Evolutionary conservation across 2,113 vertebrate species (phyloP).

Genomic region (Formicarius rufipectus): DNA sequence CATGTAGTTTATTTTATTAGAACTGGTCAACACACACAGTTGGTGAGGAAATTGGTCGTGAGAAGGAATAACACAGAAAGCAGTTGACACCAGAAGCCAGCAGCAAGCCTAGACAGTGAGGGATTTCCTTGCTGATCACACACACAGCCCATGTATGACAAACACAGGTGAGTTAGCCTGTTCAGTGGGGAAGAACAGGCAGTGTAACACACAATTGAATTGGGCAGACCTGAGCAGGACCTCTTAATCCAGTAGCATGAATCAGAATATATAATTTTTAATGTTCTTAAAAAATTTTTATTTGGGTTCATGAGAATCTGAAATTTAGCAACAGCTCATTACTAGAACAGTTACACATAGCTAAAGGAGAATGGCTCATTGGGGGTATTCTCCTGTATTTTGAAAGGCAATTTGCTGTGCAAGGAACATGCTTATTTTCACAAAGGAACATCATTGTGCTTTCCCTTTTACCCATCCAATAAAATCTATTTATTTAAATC

Average conservation of each 20-base stretch:
- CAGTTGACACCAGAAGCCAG: background rate
- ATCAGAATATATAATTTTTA: background rate
- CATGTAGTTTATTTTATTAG: background rate
- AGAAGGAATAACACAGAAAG: background rate
- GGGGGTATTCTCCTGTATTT: background rate
- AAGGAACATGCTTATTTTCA: background rate
- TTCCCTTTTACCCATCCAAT: rapidly evolving
- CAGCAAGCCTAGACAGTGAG: background rate
- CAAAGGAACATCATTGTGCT: background rate
- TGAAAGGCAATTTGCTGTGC: background rate
- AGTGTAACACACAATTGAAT: rapidly evolving
- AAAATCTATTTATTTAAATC: background rate
- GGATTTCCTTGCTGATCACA: background rate
- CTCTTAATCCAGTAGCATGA: background rate
- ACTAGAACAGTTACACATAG: background rate
- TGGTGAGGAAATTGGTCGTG: background rate
- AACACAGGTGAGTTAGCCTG: background rate
- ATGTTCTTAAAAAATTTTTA: background rate
- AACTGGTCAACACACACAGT: background rate
- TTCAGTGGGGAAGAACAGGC: background rate
- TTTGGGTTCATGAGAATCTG: background rate
- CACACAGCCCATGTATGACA: rapidly evolving
- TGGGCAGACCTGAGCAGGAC: background rate
- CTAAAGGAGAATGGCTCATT: background rate
- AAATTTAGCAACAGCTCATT: rapidly evolving